Percentiles rank a stretch among this genome's conserved stretches.
These are phyloP conservation scores for Ranitomeya imitator DNA, from an alignment of 2,113 vertebrate genomes.

Conservation along the genomic window DNA sequence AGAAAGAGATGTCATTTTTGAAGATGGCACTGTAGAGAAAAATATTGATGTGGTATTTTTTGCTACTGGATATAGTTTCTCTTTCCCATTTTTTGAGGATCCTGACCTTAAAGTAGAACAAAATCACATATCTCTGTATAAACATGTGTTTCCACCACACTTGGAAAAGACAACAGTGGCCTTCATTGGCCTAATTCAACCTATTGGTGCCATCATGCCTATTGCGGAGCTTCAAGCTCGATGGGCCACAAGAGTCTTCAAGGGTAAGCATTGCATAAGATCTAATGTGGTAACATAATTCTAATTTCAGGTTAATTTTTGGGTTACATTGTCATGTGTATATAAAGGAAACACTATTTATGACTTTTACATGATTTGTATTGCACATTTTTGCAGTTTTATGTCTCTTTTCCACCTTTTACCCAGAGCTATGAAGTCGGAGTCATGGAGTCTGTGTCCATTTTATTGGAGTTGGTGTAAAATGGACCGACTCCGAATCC, in stretches of 20 bases:
- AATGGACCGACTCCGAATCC: too few relatives aligned
- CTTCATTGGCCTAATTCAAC: slow-evolving; percentile 66
- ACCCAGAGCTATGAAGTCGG: too few relatives aligned
- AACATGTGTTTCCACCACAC: slow-evolving; percentile 62
- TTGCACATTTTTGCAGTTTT: too few relatives aligned
- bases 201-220: slow-evolving; percentile 65
- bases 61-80: slow-evolving; percentile 67
- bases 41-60: slow-evolving; percentile 70
- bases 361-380: too few relatives aligned
- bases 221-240: slow-evolving; percentile 69
- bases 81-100: slow-evolving; percentile 69
- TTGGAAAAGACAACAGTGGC: slow-evolving; percentile 68
- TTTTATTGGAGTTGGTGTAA: too few relatives aligned
- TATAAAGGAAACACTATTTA: too few relatives aligned
- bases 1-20: slow-evolving; percentile 65
- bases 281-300: background rate
- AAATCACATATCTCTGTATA: background rate
- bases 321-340: too few relatives aligned
- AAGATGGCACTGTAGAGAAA: slow-evolving; percentile 66
- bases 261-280: slow-evolving; percentile 59
- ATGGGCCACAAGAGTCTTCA: slow-evolving; percentile 68
- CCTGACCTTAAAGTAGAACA: slow-evolving; percentile 56
- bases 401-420: too few relatives aligned
- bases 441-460: too few relatives aligned
- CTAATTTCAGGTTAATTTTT: too few relatives aligned